phyloP scores from a whole-genome alignment of 2,113 vertebrate genomes.

The Uria lomvia region DNA sequence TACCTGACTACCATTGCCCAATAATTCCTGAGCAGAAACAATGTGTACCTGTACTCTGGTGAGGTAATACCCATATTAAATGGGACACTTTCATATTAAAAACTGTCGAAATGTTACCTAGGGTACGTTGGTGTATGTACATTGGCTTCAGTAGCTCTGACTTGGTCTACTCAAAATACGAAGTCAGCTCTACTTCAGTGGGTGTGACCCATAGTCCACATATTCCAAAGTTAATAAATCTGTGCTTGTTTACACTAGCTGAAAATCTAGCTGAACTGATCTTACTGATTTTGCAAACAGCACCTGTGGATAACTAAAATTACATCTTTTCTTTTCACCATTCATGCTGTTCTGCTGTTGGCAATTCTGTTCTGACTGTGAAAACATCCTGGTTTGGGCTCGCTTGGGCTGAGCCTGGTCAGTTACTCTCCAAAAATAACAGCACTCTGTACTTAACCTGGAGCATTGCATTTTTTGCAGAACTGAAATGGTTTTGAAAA shows the following conservation, averaged over 20 bases:
- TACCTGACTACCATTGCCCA: not conserved
- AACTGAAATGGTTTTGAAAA: not conserved
- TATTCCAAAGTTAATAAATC: not conserved
- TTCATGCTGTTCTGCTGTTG: not conserved
- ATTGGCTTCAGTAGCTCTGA: not conserved
- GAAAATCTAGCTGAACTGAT: not conserved
- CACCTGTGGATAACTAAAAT: not conserved
- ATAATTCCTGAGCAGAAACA: not conserved
- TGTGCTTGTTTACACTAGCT: not conserved
- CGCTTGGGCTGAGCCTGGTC: not conserved
- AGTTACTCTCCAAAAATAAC: slow-evolving; percentile 15
- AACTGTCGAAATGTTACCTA: not conserved
- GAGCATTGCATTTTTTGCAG: not conserved
- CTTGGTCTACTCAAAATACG: not conserved
- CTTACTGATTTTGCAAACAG: not conserved
- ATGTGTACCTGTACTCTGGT: not conserved
- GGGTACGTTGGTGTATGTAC: not conserved
- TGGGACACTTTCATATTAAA: not conserved
- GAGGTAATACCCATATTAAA: not conserved
- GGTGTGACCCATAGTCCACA: not conserved
- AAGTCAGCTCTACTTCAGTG: not conserved
- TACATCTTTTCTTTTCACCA: not conserved
- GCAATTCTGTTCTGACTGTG: not conserved
- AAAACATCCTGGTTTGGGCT: slow-evolving; percentile 18
- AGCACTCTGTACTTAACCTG: not conserved